Conservation (phyloP, 2,113 vertebrate species). For the Ciconia boyciana region DNA sequence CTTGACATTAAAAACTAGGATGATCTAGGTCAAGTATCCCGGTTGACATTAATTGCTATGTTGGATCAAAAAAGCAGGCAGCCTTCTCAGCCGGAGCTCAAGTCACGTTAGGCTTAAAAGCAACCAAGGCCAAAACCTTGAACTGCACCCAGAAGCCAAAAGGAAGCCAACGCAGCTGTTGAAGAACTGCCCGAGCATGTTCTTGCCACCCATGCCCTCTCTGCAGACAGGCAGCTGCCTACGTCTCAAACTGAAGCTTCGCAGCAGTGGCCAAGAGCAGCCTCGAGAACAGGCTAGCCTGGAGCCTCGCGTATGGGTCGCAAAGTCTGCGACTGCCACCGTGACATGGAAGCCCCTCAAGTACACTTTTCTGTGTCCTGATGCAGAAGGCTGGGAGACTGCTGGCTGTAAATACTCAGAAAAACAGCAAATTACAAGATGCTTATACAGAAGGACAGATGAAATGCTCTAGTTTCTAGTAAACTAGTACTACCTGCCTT, state of each 20-base stretch:
- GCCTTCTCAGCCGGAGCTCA: not conserved
- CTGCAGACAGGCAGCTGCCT: not conserved
- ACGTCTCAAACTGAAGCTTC: not conserved
- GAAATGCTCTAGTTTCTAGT: not conserved
- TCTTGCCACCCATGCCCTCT: not conserved
- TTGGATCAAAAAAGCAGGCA: constrained; percentile 4
- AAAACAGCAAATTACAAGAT: not conserved
- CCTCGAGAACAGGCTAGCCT: fast-evolving
- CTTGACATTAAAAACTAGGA: constrained; percentile 54
- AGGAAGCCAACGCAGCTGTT: not conserved
- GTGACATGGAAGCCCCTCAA: fast-evolving
- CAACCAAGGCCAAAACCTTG: constrained; percentile 1
- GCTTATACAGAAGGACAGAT: not conserved
- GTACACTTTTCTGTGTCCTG: fast-evolving
- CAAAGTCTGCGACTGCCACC: not conserved
- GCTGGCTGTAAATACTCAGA: not conserved
- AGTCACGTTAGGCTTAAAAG: not conserved
- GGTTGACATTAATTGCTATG: constrained; percentile 41
- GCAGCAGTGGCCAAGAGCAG: not conserved
- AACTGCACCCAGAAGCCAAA: constrained; percentile 3
- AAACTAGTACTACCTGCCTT: not conserved
- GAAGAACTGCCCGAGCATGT: not conserved
- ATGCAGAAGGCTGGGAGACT: not conserved
- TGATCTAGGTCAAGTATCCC: constrained; percentile 56
- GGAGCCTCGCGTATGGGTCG: fast-evolving